phyloP scores from a whole-genome alignment of 2,888 invertebrate genomes.

The Cactoblastis cactorum region DNA sequence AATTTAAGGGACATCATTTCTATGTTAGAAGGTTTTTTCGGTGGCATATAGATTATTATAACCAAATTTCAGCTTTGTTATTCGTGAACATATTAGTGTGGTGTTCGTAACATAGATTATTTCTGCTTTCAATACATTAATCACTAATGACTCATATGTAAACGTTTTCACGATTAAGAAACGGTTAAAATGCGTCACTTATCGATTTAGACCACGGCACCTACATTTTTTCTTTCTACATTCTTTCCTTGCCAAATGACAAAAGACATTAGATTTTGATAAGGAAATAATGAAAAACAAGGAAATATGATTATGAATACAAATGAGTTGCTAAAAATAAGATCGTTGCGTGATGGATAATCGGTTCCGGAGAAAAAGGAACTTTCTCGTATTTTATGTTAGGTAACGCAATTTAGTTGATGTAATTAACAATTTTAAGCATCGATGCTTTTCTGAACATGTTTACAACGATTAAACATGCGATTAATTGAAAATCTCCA shows the following conservation, averaged over 20 bases:
- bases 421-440: constrained; percentile 7
- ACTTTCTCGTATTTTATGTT: constrained; percentile 7
- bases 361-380: constrained; percentile 6
- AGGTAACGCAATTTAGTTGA: constrained; percentile 6
- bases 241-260: constrained; percentile 14
- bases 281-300: constrained; percentile 3
- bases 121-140: constrained; percentile 8
- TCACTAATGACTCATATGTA: constrained; percentile 17
- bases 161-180: constrained; percentile 13
- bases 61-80: too few species aligned
- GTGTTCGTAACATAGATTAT: constrained; percentile 2
- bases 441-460: not conserved
- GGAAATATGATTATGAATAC: constrained; percentile 8
- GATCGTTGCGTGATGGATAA: constrained; percentile 7
- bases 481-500: not conserved
- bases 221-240: not conserved
- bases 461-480: not conserved
- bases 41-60: too few species aligned
- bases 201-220: constrained; percentile 14
- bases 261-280: constrained; percentile 9
- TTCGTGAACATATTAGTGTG: not conserved
- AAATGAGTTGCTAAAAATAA: constrained; percentile 7
- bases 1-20: too few species aligned
- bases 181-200: constrained; percentile 17
- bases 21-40: too few species aligned